A percentile compares a stretch with the other conserved stretches of the same genome.
Conservation (phyloP, 1,140 invertebrate species). For the Temnothorax nylanderi region DNA sequence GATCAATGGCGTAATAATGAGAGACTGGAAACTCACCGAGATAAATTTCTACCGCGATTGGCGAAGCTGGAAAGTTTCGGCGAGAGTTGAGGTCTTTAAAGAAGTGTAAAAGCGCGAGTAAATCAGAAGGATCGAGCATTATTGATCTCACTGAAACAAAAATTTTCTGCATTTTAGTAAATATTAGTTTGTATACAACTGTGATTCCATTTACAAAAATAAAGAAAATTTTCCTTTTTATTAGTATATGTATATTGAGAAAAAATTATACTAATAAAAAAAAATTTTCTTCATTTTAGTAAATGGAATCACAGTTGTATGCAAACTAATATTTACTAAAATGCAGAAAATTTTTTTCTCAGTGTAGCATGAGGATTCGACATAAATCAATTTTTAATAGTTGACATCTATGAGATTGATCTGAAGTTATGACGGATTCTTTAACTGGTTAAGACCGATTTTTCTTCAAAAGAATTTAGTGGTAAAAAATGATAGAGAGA, state of each 20-base stretch:
- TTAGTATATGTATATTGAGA: too few relatives aligned
- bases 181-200: too few relatives aligned
- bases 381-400: background rate
- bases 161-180: too few relatives aligned
- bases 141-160: background rate
- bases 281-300: too few relatives aligned
- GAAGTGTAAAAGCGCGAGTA: background rate
- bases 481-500: background rate
- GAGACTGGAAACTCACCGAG: background rate
- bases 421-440: background rate
- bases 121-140: background rate
- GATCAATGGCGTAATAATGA: constrained; percentile 48
- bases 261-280: too few relatives aligned
- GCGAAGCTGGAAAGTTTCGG: background rate
- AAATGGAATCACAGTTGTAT: too few relatives aligned
- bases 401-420: background rate
- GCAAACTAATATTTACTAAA: too few relatives aligned
- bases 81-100: background rate
- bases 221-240: too few relatives aligned
- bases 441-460: background rate
- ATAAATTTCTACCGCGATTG: constrained; percentile 25
- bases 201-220: too few relatives aligned
- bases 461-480: background rate
- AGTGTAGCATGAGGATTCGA: background rate
- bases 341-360: too few relatives aligned